phyloP scores from a whole-genome alignment of 64 coral and sea anemone species.

The Orbicella faveolata region DNA sequence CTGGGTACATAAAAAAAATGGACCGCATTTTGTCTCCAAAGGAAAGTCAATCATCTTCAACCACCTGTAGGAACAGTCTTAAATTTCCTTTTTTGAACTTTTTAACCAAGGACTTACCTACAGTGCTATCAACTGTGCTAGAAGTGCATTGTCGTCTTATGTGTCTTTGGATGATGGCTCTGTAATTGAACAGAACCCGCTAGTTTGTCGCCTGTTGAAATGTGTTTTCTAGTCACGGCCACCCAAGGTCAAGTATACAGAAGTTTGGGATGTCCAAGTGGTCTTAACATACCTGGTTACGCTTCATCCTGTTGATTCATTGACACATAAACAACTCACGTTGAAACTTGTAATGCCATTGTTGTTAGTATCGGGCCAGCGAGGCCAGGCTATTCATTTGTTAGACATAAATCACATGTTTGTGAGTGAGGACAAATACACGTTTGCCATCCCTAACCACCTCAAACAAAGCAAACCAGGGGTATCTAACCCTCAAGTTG shows the following conservation, averaged over 20 bases:
- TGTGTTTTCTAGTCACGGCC: constrained; percentile 19
- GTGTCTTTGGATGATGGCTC: constrained; percentile 43
- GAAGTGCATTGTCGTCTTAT: constrained; percentile 29
- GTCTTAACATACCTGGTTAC: constrained; percentile 31
- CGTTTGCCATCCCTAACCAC: constrained; percentile 26
- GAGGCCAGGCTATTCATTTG: constrained; percentile 11
- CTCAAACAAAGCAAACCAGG: constrained; percentile 21
- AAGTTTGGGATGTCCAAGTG: constrained; percentile 47
- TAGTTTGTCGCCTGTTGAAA: constrained; percentile 34
- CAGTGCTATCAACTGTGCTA: constrained; percentile 27
- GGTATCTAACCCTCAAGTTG: constrained; percentile 7
- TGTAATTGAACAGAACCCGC: constrained; percentile 17
- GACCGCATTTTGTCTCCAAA: constrained; percentile 64
- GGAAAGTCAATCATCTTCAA: constrained; percentile 33
- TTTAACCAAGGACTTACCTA: constrained; percentile 31
- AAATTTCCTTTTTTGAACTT: constrained; percentile 17
- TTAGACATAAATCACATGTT: constrained; percentile 18
- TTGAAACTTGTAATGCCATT: constrained; percentile 40
- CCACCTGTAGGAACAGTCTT: constrained; percentile 21
- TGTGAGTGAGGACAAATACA: constrained; percentile 31
- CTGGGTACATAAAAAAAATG: constrained; percentile 47
- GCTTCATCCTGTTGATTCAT: constrained; percentile 27
- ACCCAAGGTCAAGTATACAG: constrained; percentile 32
- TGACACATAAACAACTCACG: constrained; percentile 26
- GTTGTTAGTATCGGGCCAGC: background rate